Conservation (phyloP, 1,140 invertebrate genomes). For the Eufriesea mexicana region DNA sequence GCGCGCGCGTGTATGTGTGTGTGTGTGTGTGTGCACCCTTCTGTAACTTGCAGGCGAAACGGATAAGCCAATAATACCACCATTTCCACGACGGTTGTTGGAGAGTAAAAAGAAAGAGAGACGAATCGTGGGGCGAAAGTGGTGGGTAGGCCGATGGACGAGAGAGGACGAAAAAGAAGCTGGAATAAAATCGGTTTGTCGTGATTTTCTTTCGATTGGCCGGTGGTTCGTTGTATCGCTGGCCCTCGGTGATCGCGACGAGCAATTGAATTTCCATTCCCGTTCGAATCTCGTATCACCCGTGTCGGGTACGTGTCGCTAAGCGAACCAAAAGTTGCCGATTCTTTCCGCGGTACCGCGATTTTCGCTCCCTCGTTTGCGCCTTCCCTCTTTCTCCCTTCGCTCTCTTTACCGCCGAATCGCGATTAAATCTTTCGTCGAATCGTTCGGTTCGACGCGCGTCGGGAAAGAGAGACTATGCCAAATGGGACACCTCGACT, state of each 20-base stretch:
- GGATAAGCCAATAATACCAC: conserved; percentile 81
- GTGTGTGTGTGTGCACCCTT: not conserved
- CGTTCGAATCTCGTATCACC: not conserved
- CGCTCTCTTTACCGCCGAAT: too few species aligned
- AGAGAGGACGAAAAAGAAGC: conserved; percentile 19
- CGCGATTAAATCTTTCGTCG: not conserved
- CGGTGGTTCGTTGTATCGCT: conserved; percentile 23
- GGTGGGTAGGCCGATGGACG: not conserved
- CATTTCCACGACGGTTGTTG: conserved; percentile 67
- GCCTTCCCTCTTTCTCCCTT: too few species aligned
- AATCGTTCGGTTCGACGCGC: not conserved
- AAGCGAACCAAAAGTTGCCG: not conserved
- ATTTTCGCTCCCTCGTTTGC: not conserved
- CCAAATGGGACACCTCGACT: not conserved
- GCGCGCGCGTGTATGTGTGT: too few species aligned
- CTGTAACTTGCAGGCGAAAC: conserved; percentile 67
- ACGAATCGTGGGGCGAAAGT: conserved; percentile 21
- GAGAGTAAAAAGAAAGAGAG: conserved; percentile 34
- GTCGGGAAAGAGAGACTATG: not conserved
- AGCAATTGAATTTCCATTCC: conserved; percentile 59
- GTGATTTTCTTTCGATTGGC: conserved; percentile 63
- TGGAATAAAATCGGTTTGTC: conserved; percentile 63
- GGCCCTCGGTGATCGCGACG: conserved; percentile 25
- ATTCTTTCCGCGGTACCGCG: not conserved
- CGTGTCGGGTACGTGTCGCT: not conserved